These are phyloP conservation scores for Brachyalestes nurse DNA, from an alignment of 2,797 vertebrate species.

Conservation along the genomic window DNA sequence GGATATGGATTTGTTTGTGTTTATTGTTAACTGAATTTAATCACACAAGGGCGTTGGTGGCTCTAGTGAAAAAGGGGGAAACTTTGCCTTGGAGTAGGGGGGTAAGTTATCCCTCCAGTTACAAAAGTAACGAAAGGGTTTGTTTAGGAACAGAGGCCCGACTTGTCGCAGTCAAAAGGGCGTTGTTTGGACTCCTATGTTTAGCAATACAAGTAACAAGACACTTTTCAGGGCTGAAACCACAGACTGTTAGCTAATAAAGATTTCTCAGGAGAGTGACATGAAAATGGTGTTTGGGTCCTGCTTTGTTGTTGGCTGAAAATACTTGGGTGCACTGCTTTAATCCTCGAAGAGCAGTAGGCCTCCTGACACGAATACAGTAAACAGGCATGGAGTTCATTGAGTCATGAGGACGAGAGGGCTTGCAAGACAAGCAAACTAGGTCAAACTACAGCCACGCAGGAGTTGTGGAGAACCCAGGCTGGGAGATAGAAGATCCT, in stretches of 20 bases:
- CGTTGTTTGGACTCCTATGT: conserved; percentile 31
- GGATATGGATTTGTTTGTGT: background rate
- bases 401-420: conserved; percentile 6
- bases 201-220: background rate
- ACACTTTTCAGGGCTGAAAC: background rate
- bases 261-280: background rate
- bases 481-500: background rate
- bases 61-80: background rate
- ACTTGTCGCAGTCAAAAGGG: conserved; percentile 45
- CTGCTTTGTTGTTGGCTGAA: background rate
- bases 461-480: background rate
- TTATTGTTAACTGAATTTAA: conserved; percentile 4
- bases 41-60: conserved; percentile 7
- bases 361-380: conserved; percentile 15
- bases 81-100: background rate
- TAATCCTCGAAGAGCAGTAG: conserved; percentile 36
- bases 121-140: background rate
- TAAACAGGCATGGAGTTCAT: conserved; percentile 8
- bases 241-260: background rate
- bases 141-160: conserved; percentile 7
- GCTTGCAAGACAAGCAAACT: background rate
- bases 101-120: background rate
- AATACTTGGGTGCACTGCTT: background rate
- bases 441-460: background rate
- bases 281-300: background rate